These are phyloP conservation scores for Spatula clypeata DNA, from an alignment of 2,797 vertebrate species.

Conservation along the genomic window DNA sequence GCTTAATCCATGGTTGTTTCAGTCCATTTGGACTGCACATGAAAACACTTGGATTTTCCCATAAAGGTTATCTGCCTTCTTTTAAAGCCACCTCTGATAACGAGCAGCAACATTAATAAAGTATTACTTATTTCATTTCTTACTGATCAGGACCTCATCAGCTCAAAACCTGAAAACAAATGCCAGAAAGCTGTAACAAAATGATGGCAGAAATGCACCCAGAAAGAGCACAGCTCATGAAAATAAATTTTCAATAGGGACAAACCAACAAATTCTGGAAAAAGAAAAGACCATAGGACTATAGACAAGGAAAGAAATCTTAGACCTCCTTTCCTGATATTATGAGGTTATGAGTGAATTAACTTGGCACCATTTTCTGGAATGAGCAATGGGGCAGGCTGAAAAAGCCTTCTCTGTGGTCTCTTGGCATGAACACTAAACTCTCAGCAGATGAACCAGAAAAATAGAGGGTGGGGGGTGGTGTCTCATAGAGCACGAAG, in stretches of 20 bases:
- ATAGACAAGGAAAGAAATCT: neutral
- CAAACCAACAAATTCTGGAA: neutral
- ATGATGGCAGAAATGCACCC: neutral
- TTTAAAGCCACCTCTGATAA: neutral
- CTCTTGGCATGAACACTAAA: neutral
- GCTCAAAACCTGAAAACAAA: neutral
- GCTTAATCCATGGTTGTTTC: neutral
- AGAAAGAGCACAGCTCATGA: neutral
- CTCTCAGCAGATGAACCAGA: neutral
- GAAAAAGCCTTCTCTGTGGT: neutral
- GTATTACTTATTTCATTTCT: neutral
- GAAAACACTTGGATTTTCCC: neutral
- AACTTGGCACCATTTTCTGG: neutral
- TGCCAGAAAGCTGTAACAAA: neutral
- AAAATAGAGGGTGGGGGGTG: neutral
- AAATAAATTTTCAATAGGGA: neutral
- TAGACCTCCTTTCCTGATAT: neutral
- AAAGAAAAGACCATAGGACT: neutral
- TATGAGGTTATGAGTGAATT: neutral
- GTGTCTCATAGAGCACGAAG: neutral
- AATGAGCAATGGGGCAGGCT: neutral
- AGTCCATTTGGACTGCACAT: neutral
- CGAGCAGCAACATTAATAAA: neutral
- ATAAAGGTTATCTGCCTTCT: neutral
- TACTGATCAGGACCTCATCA: neutral